Conservation (phyloP, 2,888 invertebrate genomes). For the Cephus sareptanus region DNA sequence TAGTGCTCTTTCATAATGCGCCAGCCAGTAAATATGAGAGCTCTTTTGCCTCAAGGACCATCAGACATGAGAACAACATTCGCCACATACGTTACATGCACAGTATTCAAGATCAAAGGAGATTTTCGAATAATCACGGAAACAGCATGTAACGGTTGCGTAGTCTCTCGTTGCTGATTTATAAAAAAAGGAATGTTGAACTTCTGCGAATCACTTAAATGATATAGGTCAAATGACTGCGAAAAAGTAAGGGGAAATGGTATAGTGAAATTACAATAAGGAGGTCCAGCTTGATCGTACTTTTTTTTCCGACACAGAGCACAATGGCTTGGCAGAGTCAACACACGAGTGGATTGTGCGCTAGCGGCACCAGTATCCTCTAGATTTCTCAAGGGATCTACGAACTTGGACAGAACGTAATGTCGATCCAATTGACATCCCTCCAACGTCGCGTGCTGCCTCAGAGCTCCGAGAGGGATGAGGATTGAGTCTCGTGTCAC, state of each 20-base stretch:
- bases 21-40: not conserved
- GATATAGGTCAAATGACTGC: not conserved
- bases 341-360: not conserved
- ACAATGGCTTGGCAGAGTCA: not conserved
- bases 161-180: too few species aligned
- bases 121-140: not conserved
- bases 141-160: not conserved
- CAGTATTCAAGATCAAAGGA: not conserved
- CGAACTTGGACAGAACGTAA: constrained; percentile 42
- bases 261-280: not conserved
- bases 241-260: not conserved
- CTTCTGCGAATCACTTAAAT: not conserved
- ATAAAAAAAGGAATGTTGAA: not conserved
- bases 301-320: not conserved
- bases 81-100: not conserved
- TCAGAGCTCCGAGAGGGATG: not conserved
- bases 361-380: constrained; percentile 31
- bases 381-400: constrained; percentile 47
- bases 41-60: not conserved
- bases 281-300: not conserved
- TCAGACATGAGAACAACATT: not conserved
- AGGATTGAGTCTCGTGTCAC: not conserved
- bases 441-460: constrained; percentile 32
- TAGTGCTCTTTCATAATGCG: not conserved
- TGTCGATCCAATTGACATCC: constrained; percentile 45